Base-by-base conservation (phyloP, 2,113 vertebrate species). In the Solea senegalensis region DNA sequence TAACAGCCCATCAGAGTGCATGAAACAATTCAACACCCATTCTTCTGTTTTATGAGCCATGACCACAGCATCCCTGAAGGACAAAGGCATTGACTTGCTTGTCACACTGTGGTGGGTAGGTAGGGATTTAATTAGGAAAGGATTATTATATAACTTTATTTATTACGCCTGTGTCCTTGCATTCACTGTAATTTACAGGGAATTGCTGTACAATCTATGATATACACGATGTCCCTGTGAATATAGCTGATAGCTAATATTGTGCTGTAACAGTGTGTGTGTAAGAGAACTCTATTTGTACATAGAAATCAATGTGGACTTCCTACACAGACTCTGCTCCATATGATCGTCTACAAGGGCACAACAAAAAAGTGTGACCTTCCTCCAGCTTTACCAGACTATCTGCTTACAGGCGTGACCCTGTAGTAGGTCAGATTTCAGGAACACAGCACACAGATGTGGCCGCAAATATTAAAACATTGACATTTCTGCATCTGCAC, bases 391-490 rank as follows among this genome's bases (percentile, higher is more conserved):
- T 65, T 54, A 60, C n/a, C 59, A 58, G 58, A 72, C 69, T 74
- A 84, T 91, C 86, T 49, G 5, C 57, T 91, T 90, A 84, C 89
- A 79, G 70, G 59, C 41, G 5, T 84, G 83, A 87, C 86, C 81
- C 72, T 55, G 48, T 3, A 43, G 63, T 46, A 41, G 84, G 69
- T 88, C 80, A 57, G 70, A 74, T 91, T 90, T 90, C 89, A 65
- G 85, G 66, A 56, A 62, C 76, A 45, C 81, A 80, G 87, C 79
- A 73, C 61, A 71, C 55, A 80, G 56, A 78, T 16, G 40, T 57
- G 54, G 61, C 69, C 49, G 71, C 79, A 69, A 81, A 80, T 63
- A 49, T 56, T 77, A 41, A 77, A 77, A 74, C 67, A 60, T 5
- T 56, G n/a, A 75, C 69, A 59, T 27, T 48, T 78, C 65, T 64